A percentile compares a stretch with the other conserved stretches of the same genome.
Evolutionary conservation across 2,888 invertebrate species (phyloP).

Genomic region (Amphipyra tragopoginis): DNA sequence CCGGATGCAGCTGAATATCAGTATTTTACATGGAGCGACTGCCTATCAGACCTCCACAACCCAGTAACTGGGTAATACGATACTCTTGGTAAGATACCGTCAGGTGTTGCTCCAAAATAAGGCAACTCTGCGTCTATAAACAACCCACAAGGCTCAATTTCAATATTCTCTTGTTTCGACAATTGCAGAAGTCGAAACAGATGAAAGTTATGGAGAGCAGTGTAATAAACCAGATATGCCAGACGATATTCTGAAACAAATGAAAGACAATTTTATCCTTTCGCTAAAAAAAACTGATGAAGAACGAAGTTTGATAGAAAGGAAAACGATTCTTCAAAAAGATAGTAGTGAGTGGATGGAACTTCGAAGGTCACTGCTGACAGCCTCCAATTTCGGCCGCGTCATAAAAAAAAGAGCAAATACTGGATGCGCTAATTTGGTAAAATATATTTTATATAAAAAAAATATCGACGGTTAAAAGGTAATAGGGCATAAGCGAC

Average conservation of each 20-base stretch:
- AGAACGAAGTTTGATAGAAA: background rate
- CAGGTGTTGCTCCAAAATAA: constrained; percentile 46
- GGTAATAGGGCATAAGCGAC: no score
- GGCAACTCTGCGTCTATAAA: constrained; percentile 41
- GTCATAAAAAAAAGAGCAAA: background rate
- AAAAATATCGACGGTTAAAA: no score
- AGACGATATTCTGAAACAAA: background rate
- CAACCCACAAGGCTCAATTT: constrained; percentile 43
- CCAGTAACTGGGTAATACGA: no score
- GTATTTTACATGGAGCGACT: no score
- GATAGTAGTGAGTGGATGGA: background rate
- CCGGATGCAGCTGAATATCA: no score
- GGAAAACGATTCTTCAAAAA: background rate
- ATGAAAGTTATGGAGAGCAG: background rate
- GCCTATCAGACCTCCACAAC: no score
- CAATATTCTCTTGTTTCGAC: constrained; percentile 18
- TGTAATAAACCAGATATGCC: constrained; percentile 1
- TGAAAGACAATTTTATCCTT: background rate
- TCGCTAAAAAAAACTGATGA: background rate
- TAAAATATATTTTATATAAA: constrained; percentile 1
- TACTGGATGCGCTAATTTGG: background rate
- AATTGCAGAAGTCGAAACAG: background rate
- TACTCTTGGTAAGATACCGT: constrained; percentile 36
- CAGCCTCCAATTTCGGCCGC: background rate
- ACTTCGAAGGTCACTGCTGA: background rate